Evolutionary conservation across 1,140 invertebrate species (phyloP).

Genomic region (Propsilocerus akamusi): DNA sequence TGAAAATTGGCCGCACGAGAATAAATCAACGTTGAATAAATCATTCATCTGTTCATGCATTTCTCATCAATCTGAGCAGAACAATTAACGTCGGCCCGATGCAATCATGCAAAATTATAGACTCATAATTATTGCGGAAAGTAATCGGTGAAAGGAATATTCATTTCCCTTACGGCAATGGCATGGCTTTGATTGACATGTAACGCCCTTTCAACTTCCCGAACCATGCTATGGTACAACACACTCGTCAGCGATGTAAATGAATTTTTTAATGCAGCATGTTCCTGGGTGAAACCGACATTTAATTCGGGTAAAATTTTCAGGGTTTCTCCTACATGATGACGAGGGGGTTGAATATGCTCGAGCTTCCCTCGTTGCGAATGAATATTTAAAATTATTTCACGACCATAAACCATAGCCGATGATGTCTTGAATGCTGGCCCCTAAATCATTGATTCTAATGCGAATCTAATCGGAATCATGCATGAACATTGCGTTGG

Average conservation of each 20-base stretch:
- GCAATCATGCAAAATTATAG: background rate
- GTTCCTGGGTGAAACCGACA: background rate
- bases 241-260: no score
- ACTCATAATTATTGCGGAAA: background rate
- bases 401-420: no score
- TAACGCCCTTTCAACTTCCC: background rate
- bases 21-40: background rate
- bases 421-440: no score
- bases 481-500: background rate
- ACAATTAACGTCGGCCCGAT: no score
- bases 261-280: background rate
- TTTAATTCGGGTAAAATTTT: background rate
- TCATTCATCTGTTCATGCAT: background rate
- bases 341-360: background rate
- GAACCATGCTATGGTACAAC: background rate
- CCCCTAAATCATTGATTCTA: slow-evolving; percentile 2
- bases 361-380: background rate
- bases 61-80: no score
- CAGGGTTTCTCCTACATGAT: background rate
- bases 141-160: background rate
- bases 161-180: background rate
- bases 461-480: slow-evolving; percentile 3
- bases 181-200: background rate
- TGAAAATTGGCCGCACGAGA: background rate
- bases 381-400: no score